Conservation (phyloP, 2,113 vertebrate species). For the Dipodomys stephensi region DNA sequence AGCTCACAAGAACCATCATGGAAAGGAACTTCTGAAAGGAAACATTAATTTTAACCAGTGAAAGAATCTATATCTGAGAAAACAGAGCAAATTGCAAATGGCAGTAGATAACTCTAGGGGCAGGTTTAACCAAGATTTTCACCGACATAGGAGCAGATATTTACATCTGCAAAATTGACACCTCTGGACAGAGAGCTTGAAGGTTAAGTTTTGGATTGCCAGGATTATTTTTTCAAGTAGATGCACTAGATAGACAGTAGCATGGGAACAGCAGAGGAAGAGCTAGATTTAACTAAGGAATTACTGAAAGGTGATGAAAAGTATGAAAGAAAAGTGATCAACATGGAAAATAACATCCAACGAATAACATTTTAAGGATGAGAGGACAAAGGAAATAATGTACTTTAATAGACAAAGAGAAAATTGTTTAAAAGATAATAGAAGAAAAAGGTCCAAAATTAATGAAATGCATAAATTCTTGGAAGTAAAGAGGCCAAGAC, state of each 20-base stretch:
- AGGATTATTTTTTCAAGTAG: neutral
- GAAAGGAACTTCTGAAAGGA: neutral
- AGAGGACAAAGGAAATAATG: neutral
- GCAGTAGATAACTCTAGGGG: neutral
- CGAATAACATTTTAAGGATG: neutral
- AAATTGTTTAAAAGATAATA: neutral
- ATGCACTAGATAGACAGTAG: neutral
- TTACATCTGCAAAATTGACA: neutral
- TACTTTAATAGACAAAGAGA: neutral
- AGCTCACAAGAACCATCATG: neutral
- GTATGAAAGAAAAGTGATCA: neutral
- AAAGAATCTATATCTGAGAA: neutral
- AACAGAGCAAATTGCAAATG: constrained; percentile 1
- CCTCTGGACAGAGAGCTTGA: constrained; percentile 9
- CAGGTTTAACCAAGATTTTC: neutral
- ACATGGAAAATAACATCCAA: neutral
- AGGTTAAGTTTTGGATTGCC: constrained; percentile 25
- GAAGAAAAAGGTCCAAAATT: neutral
- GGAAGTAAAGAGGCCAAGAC: neutral
- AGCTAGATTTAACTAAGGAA: neutral
- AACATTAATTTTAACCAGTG: neutral
- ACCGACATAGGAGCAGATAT: neutral
- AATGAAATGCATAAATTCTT: neutral
- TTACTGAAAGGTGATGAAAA: neutral
- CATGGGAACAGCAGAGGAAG: neutral